A percentile compares a stretch with the other conserved stretches of the same genome.
These are phyloP conservation scores for Pharmacophagus antenor DNA, from an alignment of 2,888 invertebrate species.

Conservation along the genomic window DNA sequence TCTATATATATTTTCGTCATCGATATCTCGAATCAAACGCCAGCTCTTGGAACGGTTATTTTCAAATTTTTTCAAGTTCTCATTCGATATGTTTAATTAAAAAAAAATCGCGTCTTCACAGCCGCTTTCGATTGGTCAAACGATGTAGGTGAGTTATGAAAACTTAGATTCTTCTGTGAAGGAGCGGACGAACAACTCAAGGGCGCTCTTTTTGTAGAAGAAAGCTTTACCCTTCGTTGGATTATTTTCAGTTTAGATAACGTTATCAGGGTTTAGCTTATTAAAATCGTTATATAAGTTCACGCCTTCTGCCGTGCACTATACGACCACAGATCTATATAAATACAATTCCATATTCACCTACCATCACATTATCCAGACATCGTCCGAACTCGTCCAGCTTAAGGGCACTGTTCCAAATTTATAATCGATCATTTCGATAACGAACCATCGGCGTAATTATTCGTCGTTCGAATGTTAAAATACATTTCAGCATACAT, in stretches of 20 bases:
- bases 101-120: too few species aligned
- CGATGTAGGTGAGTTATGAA: too few species aligned
- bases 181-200: too few species aligned
- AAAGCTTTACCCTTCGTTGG: too few species aligned
- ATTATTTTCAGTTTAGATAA: too few species aligned
- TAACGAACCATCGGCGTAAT: conserved; percentile 36
- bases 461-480: not conserved
- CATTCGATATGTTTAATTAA: too few species aligned
- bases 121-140: too few species aligned
- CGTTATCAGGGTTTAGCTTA: too few species aligned
- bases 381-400: conserved; percentile 1
- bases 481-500: not conserved
- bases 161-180: too few species aligned
- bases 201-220: too few species aligned
- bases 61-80: not conserved
- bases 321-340: not conserved
- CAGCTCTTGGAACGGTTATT: conserved; percentile 49
- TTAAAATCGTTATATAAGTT: not conserved
- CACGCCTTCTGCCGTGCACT: not conserved
- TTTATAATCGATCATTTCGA: conserved; percentile 38
- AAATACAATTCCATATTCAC: conserved; percentile 7
- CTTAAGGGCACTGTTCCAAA: conserved; percentile 47
- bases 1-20: too few species aligned
- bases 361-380: conserved; percentile 1
- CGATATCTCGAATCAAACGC: conserved; percentile 43